Evolutionary conservation across 1,140 invertebrate species (phyloP).

Genomic region (Aphelenchoides besseyi): DNA sequence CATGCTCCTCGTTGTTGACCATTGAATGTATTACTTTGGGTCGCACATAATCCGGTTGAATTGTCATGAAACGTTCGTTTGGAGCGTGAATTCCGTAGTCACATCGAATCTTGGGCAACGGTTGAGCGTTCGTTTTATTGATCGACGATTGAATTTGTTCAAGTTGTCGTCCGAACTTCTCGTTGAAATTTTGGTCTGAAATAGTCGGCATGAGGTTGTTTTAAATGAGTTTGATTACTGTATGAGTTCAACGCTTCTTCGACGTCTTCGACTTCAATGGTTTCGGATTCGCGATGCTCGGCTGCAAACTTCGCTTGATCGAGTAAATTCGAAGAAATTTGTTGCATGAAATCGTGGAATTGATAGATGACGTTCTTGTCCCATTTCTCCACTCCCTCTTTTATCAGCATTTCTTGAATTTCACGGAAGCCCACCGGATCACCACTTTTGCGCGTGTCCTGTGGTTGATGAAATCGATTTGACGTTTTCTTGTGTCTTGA

Average conservation of each 20-base stretch:
- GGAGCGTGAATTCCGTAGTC: slow-evolving; percentile 8
- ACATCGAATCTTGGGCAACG: slow-evolving; percentile 4
- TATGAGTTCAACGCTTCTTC: background rate
- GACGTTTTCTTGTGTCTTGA: background rate
- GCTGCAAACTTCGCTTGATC: slow-evolving; percentile 7
- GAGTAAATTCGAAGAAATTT: background rate
- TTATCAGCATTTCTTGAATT: slow-evolving; percentile 19
- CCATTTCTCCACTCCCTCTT: slow-evolving; percentile 7
- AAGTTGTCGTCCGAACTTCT: background rate
- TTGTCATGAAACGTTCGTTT: slow-evolving; percentile 22
- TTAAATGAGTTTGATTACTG: background rate
- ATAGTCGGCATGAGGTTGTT: too few relatives aligned
- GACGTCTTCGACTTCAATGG: background rate
- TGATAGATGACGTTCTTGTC: slow-evolving; percentile 5
- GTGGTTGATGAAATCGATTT: background rate
- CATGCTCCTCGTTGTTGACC: background rate
- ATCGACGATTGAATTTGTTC: background rate
- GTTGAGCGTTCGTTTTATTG: background rate
- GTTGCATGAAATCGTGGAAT: slow-evolving; percentile 5
- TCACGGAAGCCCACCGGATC: background rate
- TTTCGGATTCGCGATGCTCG: slow-evolving; percentile 6
- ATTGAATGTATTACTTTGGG: background rate
- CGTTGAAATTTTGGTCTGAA: slow-evolving; percentile 13
- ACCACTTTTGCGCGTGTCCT: background rate
- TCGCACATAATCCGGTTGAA: slow-evolving; percentile 25